A percentile compares a stretch with the other conserved stretches of the same genome.
Conservation (phyloP, 2,797 vertebrate genomes). For the Ptychobarbus kaznakovi region DNA sequence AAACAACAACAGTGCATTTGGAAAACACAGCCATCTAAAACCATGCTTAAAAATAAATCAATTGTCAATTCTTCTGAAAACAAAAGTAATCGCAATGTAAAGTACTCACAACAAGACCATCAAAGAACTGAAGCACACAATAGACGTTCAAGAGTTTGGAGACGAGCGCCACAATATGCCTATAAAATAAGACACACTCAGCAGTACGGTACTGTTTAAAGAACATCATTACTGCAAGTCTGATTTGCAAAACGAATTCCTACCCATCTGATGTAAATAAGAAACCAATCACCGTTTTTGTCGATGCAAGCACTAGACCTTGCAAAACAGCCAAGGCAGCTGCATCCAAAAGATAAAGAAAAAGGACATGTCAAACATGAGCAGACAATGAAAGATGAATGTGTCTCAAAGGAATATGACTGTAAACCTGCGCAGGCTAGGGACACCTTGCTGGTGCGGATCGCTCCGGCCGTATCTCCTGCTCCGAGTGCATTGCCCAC, state of each 20-base stretch:
- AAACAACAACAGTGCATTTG: not conserved
- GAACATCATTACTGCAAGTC: not conserved
- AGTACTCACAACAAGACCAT: constrained; percentile 80
- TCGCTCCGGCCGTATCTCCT: constrained; percentile 81
- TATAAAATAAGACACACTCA: constrained; percentile 63
- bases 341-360: constrained; percentile 48
- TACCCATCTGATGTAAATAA: constrained; percentile 86
- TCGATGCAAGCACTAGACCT: constrained; percentile 66
- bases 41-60: not conserved
- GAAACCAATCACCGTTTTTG: constrained; percentile 78
- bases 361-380: not conserved
- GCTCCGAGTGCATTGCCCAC: constrained; percentile 92
- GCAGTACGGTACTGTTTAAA: not conserved
- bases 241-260: constrained; percentile 61
- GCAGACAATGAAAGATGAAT: constrained; percentile 6
- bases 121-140: constrained; percentile 83
- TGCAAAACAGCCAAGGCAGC: constrained; percentile 71
- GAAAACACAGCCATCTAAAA: not conserved
- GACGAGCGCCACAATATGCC: constrained; percentile 82
- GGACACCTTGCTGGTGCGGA: constrained; percentile 77
- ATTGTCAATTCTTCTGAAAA: not conserved
- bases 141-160: constrained; percentile 80
- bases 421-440: constrained; percentile 81
- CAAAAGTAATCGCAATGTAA: not conserved
- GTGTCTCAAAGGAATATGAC: not conserved